Conservation (phyloP, 2,113 vertebrate genomes). For the Larimichthys polyactis region DNA sequence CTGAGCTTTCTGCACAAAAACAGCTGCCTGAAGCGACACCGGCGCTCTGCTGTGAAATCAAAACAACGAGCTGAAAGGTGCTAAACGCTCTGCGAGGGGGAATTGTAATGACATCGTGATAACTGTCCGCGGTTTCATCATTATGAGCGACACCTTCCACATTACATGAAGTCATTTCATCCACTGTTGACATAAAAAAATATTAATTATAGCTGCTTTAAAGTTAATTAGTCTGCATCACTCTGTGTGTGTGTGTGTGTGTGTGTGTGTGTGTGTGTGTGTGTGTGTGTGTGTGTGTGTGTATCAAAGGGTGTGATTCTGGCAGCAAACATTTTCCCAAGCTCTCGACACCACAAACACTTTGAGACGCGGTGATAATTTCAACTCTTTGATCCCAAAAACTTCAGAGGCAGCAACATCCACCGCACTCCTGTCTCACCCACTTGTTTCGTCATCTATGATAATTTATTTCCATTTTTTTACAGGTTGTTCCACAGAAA, state of each 20-base stretch:
- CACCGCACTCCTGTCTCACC: not conserved
- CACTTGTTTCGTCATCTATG: not conserved
- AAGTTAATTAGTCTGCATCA: not conserved
- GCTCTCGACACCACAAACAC: not conserved
- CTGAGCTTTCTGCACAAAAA: too few relatives aligned
- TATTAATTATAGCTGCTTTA: not conserved
- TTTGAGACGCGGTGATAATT: not conserved
- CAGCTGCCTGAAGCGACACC: not conserved
- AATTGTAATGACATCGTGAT: not conserved
- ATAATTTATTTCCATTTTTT: not conserved
- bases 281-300: not conserved
- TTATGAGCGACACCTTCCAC: not conserved
- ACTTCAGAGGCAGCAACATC: slow-evolving; percentile 17
- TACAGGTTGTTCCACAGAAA: not conserved
- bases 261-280: not conserved
- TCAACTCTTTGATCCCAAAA: slow-evolving; percentile 1
- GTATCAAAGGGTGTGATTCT: not conserved
- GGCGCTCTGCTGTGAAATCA: not conserved
- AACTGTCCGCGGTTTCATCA: not conserved
- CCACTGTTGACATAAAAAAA: not conserved
- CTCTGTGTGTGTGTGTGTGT: not conserved
- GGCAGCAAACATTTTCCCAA: not conserved
- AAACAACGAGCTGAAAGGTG: not conserved
- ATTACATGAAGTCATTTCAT: not conserved
- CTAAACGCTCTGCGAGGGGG: not conserved